These are phyloP conservation scores for Vireo altiloquus DNA, from an alignment of 2,113 vertebrate species.

Conservation along the genomic window DNA sequence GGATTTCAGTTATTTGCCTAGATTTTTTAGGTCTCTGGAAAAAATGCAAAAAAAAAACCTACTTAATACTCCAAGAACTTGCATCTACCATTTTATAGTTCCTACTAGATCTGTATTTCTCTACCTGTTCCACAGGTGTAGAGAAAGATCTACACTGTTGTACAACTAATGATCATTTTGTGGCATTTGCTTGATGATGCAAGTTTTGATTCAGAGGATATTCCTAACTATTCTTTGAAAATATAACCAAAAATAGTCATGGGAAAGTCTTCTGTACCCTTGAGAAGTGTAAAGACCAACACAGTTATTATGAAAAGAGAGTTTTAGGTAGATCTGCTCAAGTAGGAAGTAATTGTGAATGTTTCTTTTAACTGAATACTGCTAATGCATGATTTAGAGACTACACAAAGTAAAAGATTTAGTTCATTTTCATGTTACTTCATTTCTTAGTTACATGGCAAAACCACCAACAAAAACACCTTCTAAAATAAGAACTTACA, in stretches of 20 bases:
- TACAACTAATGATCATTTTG: background rate
- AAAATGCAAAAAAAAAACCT: background rate
- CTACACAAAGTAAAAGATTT: background rate
- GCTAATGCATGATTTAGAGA: background rate
- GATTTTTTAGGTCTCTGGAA: background rate
- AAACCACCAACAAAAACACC: background rate
- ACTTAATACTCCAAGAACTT: background rate
- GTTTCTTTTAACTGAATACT: background rate
- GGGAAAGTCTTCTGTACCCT: background rate
- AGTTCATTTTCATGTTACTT: background rate
- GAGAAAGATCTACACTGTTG: background rate
- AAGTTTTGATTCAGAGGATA: background rate
- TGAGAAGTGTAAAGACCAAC: background rate
- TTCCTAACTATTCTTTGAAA: background rate
- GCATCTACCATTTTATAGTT: background rate
- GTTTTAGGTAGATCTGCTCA: background rate
- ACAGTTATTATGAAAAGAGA: background rate
- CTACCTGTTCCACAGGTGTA: background rate
- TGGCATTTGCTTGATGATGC: background rate
- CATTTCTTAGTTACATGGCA: background rate
- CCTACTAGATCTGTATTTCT: background rate
- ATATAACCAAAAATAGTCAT: background rate
- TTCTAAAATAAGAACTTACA: constrained; percentile 70
- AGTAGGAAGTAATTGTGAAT: background rate
- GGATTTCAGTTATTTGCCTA: background rate